Evolutionary conservation across 1,140 invertebrate genomes (phyloP).

Genomic region (Mya arenaria): DNA sequence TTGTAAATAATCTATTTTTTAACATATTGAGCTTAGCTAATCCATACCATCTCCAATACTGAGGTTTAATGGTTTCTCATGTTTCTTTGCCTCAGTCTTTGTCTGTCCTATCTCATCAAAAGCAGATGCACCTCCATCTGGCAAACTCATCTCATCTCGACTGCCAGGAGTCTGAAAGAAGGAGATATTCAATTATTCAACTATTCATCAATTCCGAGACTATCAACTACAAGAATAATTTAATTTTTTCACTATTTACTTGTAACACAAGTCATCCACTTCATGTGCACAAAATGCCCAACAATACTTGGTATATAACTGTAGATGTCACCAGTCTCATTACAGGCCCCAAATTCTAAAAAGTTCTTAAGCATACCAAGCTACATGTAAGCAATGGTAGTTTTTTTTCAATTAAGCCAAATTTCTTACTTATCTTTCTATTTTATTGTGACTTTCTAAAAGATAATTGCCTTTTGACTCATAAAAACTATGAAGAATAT

Average conservation of each 20-base stretch:
- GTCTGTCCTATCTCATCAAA: constrained; percentile 76
- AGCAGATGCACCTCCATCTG: constrained; percentile 60
- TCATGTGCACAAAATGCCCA: not conserved
- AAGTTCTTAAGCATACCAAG: no score
- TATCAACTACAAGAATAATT: not conserved
- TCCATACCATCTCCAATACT: constrained; percentile 70
- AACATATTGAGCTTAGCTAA: no score
- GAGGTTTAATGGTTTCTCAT: constrained; percentile 71
- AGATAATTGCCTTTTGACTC: no score
- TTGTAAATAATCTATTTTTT: no score
- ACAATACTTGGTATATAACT: no score
- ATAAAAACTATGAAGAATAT: no score
- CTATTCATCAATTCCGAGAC: not conserved
- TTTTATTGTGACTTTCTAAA: no score
- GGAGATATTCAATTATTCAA: not conserved
- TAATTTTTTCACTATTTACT: not conserved
- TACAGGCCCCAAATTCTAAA: no score
- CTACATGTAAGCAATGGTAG: no score
- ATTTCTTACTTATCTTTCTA: no score
- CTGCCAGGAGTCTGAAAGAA: constrained; percentile 75
- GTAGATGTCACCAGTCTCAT: no score
- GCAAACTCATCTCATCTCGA: constrained; percentile 67
- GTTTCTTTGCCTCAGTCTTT: constrained; percentile 26
- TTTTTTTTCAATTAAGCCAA: no score
- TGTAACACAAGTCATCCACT: not conserved